Evolutionary conservation across 2,113 vertebrate species (phyloP), one percentile per base, ranked within the genome.

Genomic region (Tragelaphus scriptus): DNA sequence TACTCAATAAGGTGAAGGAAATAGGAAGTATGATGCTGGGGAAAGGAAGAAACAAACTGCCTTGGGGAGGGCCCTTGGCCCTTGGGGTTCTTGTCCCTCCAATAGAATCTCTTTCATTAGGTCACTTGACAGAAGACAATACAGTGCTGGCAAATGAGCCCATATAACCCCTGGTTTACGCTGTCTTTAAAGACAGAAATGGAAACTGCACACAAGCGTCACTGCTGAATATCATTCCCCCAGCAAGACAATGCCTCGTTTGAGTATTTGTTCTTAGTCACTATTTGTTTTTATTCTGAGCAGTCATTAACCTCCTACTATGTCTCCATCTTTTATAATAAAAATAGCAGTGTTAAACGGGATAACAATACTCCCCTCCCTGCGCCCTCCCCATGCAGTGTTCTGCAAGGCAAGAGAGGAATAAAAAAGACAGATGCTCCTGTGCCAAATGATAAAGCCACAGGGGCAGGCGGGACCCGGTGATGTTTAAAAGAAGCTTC

Each of bases 231-330:
- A 84, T 94, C 95, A 91, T 93, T 96, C 85, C 80, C 93, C 85
- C 28, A 68, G 94, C 88, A 90, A 98, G 95, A 97, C 95, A 96
- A 97, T 97, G 95, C 86, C 47, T 96, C n/a, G 0, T 97, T 93
- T 97, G 97, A 97, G 65, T 97, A 93, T 96, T 95, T 97, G 94
- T 96, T 98, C 98, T 97, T 93, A 94, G 93, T 94, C 84, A 94
- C 91, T 98, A 97, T 98, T 98, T 98, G 98, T 98, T 98, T 98
- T 98, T 96, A 93, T 98, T 97, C 95, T 84, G 90, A 97, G 86
- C 91, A 97, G 84, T 91, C 98, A 98, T 98, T 98, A 97, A 97
- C 97, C 98, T 97, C 97, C 98, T 96, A 97, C 97, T 87, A 98
- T 75, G 56, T 98, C 95, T 98, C 96, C 94, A 88, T 97, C 82